Evolutionary conservation across 2,797 vertebrate species (phyloP), one percentile per base, ranked within the genome.

Genomic region (Sebastes paucispinis): DNA sequence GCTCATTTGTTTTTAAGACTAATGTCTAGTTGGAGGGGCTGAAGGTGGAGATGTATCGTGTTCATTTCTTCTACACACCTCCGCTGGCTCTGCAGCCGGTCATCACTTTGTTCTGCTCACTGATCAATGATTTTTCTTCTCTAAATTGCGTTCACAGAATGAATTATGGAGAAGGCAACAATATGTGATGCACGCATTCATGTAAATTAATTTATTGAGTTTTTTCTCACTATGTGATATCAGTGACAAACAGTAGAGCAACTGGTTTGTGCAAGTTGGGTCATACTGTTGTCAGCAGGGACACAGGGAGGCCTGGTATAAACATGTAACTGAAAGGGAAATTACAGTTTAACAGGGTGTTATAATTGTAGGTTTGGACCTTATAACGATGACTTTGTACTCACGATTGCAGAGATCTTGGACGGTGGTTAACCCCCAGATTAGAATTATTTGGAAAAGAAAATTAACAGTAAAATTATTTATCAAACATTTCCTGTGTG

Each of bases 1-100:
- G 66, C 78, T 83, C 82, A 68, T 88, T 88, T 83, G 80, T 88
- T 87, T 80, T 50, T 10, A 32, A 73, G 78, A 88, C 32, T 69
- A 73, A 83, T 81, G 60, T 63, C 12, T 69, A 3, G 71, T 82
- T 82, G 31, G 60, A 70, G 73, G 36, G 22, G 24, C 34, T 32
- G 70, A 18, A 14, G 47, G 58, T 52, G 65, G 64, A 77, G 72
- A 75, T 52, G 34, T 72, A 60, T 81, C 32, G 62, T 73, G 68
- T 24, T 59, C 16, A 50, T 79, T 34, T 77, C 36, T 20, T 31
- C 58, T 70, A 31, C 64, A 55, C 72, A 52, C 72, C 71, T 65
- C 69, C 60, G 63, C 57, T 60, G 50, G 59, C 78, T 77, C 65
- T 70, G 54, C 58, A 57, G 69, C 69, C 3, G 13, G 29, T 24